These are phyloP conservation scores for Machimus rusticus DNA, from an alignment of 2,888 invertebrate genomes.

Conservation along the genomic window DNA sequence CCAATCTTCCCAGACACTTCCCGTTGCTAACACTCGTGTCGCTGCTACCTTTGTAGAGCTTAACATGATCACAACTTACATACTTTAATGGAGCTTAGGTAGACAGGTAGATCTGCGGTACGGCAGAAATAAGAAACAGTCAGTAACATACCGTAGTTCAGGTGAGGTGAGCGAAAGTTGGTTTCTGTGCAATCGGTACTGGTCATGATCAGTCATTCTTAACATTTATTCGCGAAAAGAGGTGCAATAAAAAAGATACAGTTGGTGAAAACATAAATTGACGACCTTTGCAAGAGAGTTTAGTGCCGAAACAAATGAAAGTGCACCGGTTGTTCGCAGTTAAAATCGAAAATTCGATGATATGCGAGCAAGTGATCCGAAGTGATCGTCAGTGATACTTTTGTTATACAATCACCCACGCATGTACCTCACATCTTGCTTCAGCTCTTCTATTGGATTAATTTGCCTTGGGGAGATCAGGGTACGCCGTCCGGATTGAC, in stretches of 20 bases:
- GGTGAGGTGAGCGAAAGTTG: constrained; percentile 32
- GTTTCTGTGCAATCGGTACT: background rate
- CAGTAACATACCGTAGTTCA: constrained; percentile 44
- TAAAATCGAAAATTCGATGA: background rate
- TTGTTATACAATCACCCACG: constrained; percentile 22
- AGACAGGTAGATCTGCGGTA: constrained; percentile 4
- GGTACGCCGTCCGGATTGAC: constrained; percentile 5
- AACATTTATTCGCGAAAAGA: background rate
- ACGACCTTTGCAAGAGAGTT: background rate
- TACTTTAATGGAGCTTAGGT: background rate
- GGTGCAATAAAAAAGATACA: background rate
- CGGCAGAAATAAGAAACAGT: constrained; percentile 4
- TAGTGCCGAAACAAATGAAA: background rate
- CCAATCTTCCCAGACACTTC: background rate
- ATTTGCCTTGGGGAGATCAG: constrained; percentile 15
- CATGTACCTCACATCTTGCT: background rate
- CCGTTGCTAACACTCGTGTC: background rate
- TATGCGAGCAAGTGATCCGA: background rate
- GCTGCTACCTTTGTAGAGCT: constrained; percentile 11
- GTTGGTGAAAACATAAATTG: background rate
- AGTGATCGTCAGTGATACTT: constrained; percentile 12
- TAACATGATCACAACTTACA: constrained; percentile 3
- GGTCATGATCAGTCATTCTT: background rate
- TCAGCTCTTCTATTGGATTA: constrained; percentile 26
- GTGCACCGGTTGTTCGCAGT: background rate